Evolutionary conservation across 2,797 vertebrate species (phyloP).

Genomic region (Fistularia tabacaria): DNA sequence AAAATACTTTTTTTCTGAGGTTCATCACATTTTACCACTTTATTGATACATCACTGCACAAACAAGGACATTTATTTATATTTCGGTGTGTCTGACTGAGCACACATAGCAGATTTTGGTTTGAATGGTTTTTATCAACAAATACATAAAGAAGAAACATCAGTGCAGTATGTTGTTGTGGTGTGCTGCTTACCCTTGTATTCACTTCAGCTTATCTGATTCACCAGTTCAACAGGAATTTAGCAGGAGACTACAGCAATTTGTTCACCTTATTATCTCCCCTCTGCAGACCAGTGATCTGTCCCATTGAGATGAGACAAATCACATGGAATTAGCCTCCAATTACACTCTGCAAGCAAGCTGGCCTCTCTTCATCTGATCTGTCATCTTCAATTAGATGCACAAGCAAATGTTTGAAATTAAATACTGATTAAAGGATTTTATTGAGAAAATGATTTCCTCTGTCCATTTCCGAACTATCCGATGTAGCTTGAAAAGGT

Average conservation of each 20-base stretch:
- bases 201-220: slow-evolving; percentile 44
- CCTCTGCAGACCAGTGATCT: slow-evolving; percentile 58
- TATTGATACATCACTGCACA: too few relatives aligned
- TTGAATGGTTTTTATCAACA: too few relatives aligned
- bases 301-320: slow-evolving; percentile 62
- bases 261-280: slow-evolving; percentile 66
- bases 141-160: background rate
- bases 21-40: too few relatives aligned
- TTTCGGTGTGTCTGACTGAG: too few relatives aligned
- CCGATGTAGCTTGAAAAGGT: slow-evolving; percentile 11
- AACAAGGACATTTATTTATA: too few relatives aligned
- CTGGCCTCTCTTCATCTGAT: slow-evolving; percentile 57
- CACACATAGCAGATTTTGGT: too few relatives aligned
- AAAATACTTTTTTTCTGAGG: too few relatives aligned
- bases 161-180: slow-evolving; percentile 8
- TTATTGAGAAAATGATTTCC: slow-evolving; percentile 41
- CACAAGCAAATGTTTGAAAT: slow-evolving; percentile 64
- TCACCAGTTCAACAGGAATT: slow-evolving; percentile 45
- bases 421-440: slow-evolving; percentile 67
- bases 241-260: slow-evolving; percentile 48
- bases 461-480: slow-evolving; percentile 17
- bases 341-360: slow-evolving; percentile 53
- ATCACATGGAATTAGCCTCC: slow-evolving; percentile 64
- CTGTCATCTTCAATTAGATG: slow-evolving; percentile 63
- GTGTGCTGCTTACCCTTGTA: slow-evolving; percentile 28